Evolutionary conservation across 2,797 vertebrate genomes (phyloP).

Genomic region (Synanceia verrucosa): DNA sequence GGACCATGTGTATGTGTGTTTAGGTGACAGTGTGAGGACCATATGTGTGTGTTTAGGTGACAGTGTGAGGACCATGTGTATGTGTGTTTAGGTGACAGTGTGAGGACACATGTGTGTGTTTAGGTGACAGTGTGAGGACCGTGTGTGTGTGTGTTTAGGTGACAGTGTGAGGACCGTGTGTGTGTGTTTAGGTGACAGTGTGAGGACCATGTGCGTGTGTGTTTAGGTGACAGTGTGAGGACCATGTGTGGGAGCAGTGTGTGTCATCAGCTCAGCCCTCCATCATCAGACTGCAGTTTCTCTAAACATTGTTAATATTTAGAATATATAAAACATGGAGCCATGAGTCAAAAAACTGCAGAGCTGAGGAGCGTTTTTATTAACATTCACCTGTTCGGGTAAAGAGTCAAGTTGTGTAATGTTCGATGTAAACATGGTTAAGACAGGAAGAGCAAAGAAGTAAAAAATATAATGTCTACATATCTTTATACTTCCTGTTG

Average conservation of each 20-base stretch:
- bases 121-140: constrained; percentile 1
- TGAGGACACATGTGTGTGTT: not conserved
- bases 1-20: constrained; percentile 1
- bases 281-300: constrained; percentile 22
- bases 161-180: not conserved
- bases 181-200: not conserved
- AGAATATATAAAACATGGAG: too few relatives aligned
- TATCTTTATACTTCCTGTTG: too few relatives aligned
- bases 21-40: not conserved
- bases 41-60: not conserved
- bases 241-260: not conserved
- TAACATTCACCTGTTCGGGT: too few relatives aligned
- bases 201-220: not conserved
- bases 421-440: too few relatives aligned
- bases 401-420: too few relatives aligned
- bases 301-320: too few relatives aligned
- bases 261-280: not conserved
- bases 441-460: too few relatives aligned
- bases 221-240: not conserved
- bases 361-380: too few relatives aligned
- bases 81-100: not conserved
- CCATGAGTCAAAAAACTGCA: too few relatives aligned
- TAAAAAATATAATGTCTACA: too few relatives aligned
- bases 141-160: not conserved
- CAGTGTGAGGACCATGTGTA: not conserved